A percentile compares a stretch with the other conserved stretches of the same genome.
These are phyloP conservation scores for Camelus bactrianus DNA, from an alignment of 2,113 vertebrate species.

Conservation along the genomic window DNA sequence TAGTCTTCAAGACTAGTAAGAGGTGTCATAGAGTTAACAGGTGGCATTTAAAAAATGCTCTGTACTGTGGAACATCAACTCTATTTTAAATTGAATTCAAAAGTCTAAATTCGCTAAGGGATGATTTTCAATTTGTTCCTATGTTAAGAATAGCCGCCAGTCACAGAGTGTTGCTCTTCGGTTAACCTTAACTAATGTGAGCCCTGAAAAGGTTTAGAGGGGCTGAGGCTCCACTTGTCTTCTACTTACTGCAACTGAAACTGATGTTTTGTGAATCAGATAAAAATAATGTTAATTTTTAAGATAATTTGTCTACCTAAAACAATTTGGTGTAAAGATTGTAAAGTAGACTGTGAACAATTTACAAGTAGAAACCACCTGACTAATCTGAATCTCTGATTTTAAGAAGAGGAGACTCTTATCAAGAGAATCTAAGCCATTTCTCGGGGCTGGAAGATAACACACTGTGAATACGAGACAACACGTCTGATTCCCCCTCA, in stretches of 20 bases:
- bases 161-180: background rate
- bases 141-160: background rate
- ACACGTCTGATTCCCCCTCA: background rate
- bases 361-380: background rate
- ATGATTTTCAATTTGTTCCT: background rate
- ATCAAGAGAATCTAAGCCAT: background rate
- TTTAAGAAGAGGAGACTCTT: background rate
- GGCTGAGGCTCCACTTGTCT: rapidly evolving
- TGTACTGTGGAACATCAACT: background rate
- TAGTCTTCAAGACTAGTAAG: background rate
- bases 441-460: background rate
- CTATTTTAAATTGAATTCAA: background rate
- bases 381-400: background rate
- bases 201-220: background rate
- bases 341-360: background rate
- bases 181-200: background rate
- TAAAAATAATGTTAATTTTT: background rate
- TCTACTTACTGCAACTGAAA: background rate
- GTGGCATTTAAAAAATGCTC: background rate
- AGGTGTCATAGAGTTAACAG: background rate
- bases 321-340: background rate
- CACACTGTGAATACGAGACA: background rate
- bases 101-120: background rate
- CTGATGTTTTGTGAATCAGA: background rate
- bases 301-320: background rate